Percentiles rank a stretch among this genome's conserved stretches.
These are phyloP conservation scores for Lycophotia porphyrea DNA, from an alignment of 2,888 invertebrate species.

Conservation along the genomic window DNA sequence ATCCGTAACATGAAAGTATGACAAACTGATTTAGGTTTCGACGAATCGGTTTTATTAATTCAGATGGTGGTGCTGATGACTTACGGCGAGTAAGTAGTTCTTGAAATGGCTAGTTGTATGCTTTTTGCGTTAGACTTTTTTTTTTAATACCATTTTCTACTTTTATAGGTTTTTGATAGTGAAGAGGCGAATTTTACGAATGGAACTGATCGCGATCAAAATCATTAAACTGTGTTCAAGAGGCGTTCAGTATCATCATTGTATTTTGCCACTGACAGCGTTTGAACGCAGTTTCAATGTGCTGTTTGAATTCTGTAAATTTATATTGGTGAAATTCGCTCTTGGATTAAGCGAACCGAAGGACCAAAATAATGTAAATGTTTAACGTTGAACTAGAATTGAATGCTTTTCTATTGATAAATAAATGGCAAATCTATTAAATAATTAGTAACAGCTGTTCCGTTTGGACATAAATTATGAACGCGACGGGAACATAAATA, in stretches of 20 bases:
- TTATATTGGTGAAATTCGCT: background rate
- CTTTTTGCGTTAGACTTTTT: background rate
- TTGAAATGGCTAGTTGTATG: background rate
- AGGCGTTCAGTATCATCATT: background rate
- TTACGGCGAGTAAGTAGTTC: conserved; percentile 4
- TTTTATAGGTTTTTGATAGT: background rate
- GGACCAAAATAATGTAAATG: background rate
- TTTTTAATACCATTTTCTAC: background rate
- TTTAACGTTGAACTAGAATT: background rate
- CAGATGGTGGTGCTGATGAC: background rate
- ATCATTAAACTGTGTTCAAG: background rate
- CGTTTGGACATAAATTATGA: conserved; percentile 54
- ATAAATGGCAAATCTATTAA: conserved; percentile 53
- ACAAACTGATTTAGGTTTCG: conserved; percentile 29
- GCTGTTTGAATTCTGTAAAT: background rate
- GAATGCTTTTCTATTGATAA: conserved; percentile 20
- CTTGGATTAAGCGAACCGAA: background rate
- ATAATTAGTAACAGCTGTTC: conserved; percentile 61
- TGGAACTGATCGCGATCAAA: background rate
- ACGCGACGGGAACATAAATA: conserved; percentile 57
- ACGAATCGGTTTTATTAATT: conserved; percentile 14
- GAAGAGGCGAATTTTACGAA: background rate
- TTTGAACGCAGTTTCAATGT: background rate
- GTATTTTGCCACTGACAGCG: background rate
- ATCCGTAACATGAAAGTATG: background rate